phyloP scores from a whole-genome alignment of 23 tunicate species.

The Oikopleura dioica region DNA sequence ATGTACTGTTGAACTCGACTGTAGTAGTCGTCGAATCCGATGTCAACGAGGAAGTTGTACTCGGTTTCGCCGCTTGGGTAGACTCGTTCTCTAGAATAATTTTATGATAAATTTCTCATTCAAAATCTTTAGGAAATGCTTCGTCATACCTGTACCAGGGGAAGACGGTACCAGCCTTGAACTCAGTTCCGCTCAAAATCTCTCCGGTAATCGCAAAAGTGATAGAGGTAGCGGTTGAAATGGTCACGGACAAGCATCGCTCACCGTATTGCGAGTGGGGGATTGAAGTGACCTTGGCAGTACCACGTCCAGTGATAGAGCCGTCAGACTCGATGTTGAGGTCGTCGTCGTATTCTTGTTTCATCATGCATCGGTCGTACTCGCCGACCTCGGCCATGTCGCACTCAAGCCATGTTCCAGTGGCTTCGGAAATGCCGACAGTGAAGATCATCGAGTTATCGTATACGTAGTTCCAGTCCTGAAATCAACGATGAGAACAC shows the following conservation, averaged over 20 bases:
- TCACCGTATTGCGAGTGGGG: not conserved
- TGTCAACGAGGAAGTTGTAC: constrained; percentile 2
- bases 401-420: not conserved
- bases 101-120: no score
- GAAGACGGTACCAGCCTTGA: not conserved
- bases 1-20: not conserved
- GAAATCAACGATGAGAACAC: no score
- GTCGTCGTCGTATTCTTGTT: not conserved
- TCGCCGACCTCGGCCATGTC: not conserved
- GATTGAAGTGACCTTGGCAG: not conserved
- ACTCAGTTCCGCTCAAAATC: not conserved
- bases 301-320: not conserved
- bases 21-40: not conserved
- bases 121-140: no score
- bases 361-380: not conserved
- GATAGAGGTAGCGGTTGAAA: not conserved
- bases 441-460: not conserved
- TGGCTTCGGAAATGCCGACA: not conserved
- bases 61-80: not conserved
- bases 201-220: not conserved
- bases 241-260: not conserved
- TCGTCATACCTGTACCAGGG: constrained; percentile 14
- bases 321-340: not conserved
- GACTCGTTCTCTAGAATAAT: not conserved
- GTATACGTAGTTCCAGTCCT: not conserved